These are phyloP conservation scores for Diacarnus erythraeanus DNA, from an alignment of 37 sponge, comb jelly and placozoan species.

Conservation along the genomic window DNA sequence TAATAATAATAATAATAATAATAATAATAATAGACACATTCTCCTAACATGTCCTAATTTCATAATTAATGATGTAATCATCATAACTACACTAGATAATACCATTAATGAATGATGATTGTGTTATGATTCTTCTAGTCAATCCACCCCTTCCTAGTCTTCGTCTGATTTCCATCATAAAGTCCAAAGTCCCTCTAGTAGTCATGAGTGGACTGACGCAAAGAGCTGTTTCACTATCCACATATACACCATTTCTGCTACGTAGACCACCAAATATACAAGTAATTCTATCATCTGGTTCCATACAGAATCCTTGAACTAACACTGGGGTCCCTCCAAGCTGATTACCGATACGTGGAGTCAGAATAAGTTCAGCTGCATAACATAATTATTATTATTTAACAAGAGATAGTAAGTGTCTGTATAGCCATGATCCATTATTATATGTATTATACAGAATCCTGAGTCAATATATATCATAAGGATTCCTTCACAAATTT, in stretches of 20 bases:
- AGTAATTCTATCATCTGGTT: not conserved
- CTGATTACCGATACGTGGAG: not conserved
- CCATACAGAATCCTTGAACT: not conserved
- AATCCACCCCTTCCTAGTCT: no score
- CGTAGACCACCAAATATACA: not conserved
- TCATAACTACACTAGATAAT: no score
- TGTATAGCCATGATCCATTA: no score
- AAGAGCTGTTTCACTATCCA: not conserved
- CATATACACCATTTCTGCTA: not conserved
- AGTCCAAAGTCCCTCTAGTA: not conserved
- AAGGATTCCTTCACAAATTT: no score
- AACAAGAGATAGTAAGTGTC: not conserved
- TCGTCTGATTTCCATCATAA: not conserved
- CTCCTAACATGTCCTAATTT: not conserved
- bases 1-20: no score
- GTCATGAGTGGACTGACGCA: not conserved
- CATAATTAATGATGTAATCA: not conserved
- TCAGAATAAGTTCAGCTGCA: not conserved
- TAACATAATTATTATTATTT: not conserved
- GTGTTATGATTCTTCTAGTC: no score
- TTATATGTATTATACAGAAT: no score
- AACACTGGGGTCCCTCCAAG: constrained; percentile 2
- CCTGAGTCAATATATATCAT: no score
- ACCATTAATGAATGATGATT: no score
- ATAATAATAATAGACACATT: not conserved